Evolutionary conservation across 1,140 invertebrate genomes (phyloP).

Genomic region (Pristionchus pacificus): DNA sequence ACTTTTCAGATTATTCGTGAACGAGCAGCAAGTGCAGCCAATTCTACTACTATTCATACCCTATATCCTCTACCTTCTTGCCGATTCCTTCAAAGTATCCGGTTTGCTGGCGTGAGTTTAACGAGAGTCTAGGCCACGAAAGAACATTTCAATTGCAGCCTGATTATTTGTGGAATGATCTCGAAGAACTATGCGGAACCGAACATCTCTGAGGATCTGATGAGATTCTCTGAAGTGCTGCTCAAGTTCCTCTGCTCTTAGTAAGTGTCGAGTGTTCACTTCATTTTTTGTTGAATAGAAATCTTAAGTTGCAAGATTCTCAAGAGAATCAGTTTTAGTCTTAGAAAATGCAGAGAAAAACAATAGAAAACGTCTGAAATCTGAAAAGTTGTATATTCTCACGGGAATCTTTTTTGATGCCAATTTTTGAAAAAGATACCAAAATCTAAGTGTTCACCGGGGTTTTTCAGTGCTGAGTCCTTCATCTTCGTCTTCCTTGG

Average conservation of each 20-base stretch:
- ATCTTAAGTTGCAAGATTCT: too few relatives aligned
- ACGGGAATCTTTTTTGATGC: too few relatives aligned
- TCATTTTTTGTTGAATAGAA: constrained; percentile 15
- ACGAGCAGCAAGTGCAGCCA: constrained; percentile 11
- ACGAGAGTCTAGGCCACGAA: background rate
- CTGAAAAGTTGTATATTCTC: too few relatives aligned
- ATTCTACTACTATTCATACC: constrained; percentile 12
- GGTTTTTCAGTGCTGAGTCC: constrained; percentile 82
- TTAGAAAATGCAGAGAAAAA: too few relatives aligned
- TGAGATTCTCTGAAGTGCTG: constrained; percentile 92
- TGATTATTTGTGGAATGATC: constrained; percentile 93
- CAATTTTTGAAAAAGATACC: too few relatives aligned
- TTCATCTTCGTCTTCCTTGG: constrained; percentile 98
- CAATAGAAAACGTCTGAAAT: too few relatives aligned
- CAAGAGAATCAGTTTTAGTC: too few relatives aligned
- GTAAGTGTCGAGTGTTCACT: too few relatives aligned
- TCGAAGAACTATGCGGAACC: constrained; percentile 97
- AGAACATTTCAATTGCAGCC: constrained; percentile 63
- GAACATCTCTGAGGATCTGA: constrained; percentile 93
- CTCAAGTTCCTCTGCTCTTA: constrained; percentile 68
- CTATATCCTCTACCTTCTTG: constrained; percentile 14
- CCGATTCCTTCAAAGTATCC: constrained; percentile 30
- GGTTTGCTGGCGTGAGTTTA: constrained; percentile 32
- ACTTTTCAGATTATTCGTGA: constrained; percentile 2
- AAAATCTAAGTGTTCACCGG: too few relatives aligned